These are phyloP conservation scores for Harpalus rufipes DNA, from an alignment of 2,888 invertebrate species.

Conservation along the genomic window DNA sequence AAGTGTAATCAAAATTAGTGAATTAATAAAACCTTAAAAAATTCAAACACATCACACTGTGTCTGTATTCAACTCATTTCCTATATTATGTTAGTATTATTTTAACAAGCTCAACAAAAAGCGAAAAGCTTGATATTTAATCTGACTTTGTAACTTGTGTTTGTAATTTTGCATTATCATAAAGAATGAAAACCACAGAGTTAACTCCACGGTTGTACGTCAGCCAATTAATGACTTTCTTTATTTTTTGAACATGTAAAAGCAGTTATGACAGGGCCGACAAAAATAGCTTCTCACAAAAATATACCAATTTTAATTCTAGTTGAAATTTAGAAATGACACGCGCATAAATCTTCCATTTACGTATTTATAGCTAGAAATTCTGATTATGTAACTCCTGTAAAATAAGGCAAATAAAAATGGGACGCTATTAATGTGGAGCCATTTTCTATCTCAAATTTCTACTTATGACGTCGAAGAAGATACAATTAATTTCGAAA, in stretches of 20 bases:
- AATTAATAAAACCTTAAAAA: conserved; percentile 48
- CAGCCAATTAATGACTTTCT: conserved; percentile 42
- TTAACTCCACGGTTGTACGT: conserved; percentile 35
- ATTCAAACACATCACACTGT: conserved; percentile 48
- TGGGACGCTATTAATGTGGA: background rate
- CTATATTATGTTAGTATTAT: conserved; percentile 35
- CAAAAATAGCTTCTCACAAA: conserved; percentile 51
- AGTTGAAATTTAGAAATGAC: conserved; percentile 49
- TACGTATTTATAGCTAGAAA: conserved; percentile 20
- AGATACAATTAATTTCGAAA: background rate
- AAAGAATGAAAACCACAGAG: conserved; percentile 40
- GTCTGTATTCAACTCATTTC: conserved; percentile 49
- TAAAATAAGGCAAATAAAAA: conserved; percentile 23
- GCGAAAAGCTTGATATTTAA: conserved; percentile 17
- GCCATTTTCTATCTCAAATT: background rate
- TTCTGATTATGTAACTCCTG: conserved; percentile 29
- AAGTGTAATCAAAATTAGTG: conserved; percentile 49
- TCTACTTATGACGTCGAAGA: background rate
- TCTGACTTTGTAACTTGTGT: conserved; percentile 42
- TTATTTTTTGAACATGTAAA: conserved; percentile 40
- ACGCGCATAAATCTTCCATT: conserved; percentile 31
- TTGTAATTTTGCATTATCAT: conserved; percentile 31
- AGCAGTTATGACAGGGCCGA: conserved; percentile 46
- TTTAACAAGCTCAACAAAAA: conserved; percentile 39
- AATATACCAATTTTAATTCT: conserved; percentile 45